phyloP scores from a whole-genome alignment of 2,113 vertebrate genomes.

The Xenopus tropicalis region DNA sequence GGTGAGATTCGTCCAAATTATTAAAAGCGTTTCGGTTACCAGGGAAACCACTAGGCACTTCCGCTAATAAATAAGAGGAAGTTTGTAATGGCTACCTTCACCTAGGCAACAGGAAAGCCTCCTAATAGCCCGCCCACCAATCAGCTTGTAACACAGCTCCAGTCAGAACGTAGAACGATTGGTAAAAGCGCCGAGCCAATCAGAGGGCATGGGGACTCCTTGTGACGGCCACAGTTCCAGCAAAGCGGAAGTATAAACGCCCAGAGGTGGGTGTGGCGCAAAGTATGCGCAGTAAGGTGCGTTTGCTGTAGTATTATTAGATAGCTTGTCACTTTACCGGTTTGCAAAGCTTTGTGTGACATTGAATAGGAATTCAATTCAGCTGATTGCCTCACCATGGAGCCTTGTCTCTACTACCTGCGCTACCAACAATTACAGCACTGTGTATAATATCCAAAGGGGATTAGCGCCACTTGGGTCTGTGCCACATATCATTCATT shows the following conservation, averaged over 20 bases:
- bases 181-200: neutral
- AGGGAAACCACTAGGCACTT: neutral
- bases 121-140: neutral
- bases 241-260: slow-evolving; percentile 22
- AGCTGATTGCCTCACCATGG: too few species aligned
- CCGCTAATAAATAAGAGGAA: neutral
- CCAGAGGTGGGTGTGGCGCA: neutral
- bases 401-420: too few species aligned
- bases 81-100: neutral
- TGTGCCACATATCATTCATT: too few species aligned
- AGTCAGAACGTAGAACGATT: neutral
- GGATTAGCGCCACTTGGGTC: too few species aligned
- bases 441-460: too few species aligned
- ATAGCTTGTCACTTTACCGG: too few species aligned
- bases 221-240: slow-evolving; percentile 23
- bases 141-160: slow-evolving; percentile 22
- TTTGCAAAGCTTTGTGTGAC: too few species aligned
- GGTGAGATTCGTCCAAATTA: too few species aligned
- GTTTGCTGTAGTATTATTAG: too few species aligned
- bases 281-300: too few species aligned
- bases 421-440: too few species aligned
- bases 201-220: neutral
- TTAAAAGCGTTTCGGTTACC: neutral
- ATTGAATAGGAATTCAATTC: too few species aligned
- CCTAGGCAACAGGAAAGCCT: neutral